phyloP scores from a whole-genome alignment of 2,888 invertebrate species.

The Unio delphinus region DNA sequence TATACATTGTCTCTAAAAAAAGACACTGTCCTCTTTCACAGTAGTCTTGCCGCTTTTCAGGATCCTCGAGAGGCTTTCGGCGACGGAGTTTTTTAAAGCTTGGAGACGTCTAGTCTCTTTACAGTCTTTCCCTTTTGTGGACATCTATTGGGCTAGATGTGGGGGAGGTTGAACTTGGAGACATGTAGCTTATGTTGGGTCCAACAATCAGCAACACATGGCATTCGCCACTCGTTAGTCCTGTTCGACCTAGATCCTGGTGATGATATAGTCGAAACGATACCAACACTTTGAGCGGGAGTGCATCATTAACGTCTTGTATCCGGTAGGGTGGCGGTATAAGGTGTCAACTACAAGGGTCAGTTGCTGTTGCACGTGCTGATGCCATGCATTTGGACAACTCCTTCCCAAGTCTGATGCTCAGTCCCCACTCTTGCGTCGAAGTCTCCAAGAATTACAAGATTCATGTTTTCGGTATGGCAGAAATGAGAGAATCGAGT shows the following conservation, averaged over 20 bases:
- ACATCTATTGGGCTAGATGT: neutral
- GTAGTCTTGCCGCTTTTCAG: too few relatives aligned
- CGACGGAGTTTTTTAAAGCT: neutral
- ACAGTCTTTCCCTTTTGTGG: too few relatives aligned
- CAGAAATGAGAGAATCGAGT: too few relatives aligned
- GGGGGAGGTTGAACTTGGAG: too few relatives aligned
- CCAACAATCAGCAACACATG: neutral
- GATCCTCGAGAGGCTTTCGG: too few relatives aligned
- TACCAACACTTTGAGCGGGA: neutral
- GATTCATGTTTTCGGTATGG: too few relatives aligned
- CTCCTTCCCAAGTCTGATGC: too few relatives aligned
- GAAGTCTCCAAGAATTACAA: too few relatives aligned
- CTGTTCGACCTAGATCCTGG: neutral
- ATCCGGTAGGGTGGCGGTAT: neutral
- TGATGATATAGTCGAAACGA: conserved; percentile 2
- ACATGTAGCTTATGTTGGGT: too few relatives aligned
- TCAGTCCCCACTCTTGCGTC: too few relatives aligned
- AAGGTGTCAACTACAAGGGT: neutral
- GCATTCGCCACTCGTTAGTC: neutral
- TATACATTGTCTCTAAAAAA: too few relatives aligned
- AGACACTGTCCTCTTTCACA: too few relatives aligned
- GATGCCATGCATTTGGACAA: neutral
- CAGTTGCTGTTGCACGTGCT: neutral
- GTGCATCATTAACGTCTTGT: conserved; percentile 1
- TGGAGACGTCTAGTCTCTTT: neutral